Conservation (phyloP, 2,888 invertebrate species). For the Mermis nigrescens region DNA sequence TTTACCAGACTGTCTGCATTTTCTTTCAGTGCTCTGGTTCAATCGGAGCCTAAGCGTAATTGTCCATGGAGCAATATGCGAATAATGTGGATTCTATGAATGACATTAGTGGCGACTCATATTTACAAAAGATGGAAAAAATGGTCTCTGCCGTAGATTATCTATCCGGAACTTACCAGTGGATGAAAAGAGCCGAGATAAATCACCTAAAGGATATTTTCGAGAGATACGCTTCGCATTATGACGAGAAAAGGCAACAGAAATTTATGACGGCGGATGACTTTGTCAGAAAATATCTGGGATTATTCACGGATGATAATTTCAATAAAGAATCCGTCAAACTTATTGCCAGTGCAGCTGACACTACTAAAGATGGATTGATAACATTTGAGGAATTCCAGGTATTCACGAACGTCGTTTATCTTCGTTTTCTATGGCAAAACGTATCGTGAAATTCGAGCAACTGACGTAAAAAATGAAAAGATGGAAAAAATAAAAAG, state of each 20-base stretch:
- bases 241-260: conserved; percentile 56
- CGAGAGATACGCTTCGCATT: conserved; percentile 60
- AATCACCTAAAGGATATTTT: conserved; percentile 54
- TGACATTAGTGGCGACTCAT: no score
- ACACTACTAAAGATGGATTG: conserved; percentile 41
- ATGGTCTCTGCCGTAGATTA: neutral
- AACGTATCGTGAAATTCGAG: no score
- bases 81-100: no score
- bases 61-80: no score
- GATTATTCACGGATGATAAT: conserved; percentile 56
- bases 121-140: no score
- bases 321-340: conserved; percentile 65
- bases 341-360: conserved; percentile 48
- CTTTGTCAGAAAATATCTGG: conserved; percentile 75
- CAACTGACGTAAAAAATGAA: no score
- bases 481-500: no score
- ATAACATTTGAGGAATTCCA: conserved; percentile 87
- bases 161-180: neutral
- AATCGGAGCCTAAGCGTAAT: no score
- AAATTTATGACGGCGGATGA: conserved; percentile 77
- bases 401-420: neutral
- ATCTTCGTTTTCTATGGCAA: neutral
- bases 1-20: no score
- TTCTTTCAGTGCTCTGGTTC: no score
- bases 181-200: conserved; percentile 22